Base-by-base conservation (phyloP, 2,888 invertebrate genomes). In the Drosophila siamana region DNA sequence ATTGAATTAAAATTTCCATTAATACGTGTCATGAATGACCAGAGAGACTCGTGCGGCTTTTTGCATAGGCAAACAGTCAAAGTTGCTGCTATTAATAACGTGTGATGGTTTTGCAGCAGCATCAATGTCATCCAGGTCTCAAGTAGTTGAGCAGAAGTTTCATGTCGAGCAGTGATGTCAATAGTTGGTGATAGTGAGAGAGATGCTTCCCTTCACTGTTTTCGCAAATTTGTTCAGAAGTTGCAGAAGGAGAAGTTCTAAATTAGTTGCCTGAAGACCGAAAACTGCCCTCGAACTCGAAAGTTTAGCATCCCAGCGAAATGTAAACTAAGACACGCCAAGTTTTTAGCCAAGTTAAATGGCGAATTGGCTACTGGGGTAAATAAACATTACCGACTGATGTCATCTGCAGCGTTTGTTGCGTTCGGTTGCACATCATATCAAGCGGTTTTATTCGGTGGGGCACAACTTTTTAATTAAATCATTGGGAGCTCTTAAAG, bases 1-100 rank as follows among this genome's bases (percentile, higher is more conserved):
- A 64, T 55, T 54, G 65, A 64, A 66, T 64, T 55, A 64, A 66
- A 47, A 64, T 64, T 36, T 16, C 38, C 28, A 55, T 36, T 54
- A 33, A 26, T 47, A 55, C 54, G 33, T 62, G 47, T 41, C 52
- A 41, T 40, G 41, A 41, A 41, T 41, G 41, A 8, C 47, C 47
- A 38, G 36, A 38, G 15, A 38, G 36, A 38, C 6, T 38, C 15
- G 2, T 13, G 15, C 13, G 7, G 15, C n/a, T 38, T 26, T 60
- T 47, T 24, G 28, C 47, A 16, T 7, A 15, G 16, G n/a, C n/a
- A n/a, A n/a, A n/a, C n/a, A n/a, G n/a, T n/a, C 26, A 33, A 38
- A 38, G 9, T 41, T 41, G n/a, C 6, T 13, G 9, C 24, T 16
- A n/a, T 46, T 46, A 15, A 15, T 1, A 41, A 55, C 11, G 26